These are phyloP conservation scores for Aphis gossypii DNA, from an alignment of 1,140 invertebrate species.

Conservation along the genomic window DNA sequence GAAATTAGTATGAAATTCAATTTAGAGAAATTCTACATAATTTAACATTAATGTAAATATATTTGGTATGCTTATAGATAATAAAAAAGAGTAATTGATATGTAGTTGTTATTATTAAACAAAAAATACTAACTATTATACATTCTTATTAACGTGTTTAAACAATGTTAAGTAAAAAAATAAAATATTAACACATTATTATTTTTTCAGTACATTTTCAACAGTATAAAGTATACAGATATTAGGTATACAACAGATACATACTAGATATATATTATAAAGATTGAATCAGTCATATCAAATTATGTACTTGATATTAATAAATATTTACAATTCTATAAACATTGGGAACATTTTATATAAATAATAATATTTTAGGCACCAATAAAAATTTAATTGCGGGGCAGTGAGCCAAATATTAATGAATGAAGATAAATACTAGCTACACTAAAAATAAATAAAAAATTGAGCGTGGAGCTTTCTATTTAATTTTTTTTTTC, in stretches of 20 bases:
- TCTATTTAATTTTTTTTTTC: constrained; percentile 23
- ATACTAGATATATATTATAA: neutral
- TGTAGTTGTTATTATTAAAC: neutral
- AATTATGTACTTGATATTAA: neutral
- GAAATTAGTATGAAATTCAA: neutral
- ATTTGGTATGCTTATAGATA: neutral
- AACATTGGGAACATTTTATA: neutral
- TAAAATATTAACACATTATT: neutral
- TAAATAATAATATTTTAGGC: neutral
- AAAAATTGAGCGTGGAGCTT: constrained; percentile 6
- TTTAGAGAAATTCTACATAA: neutral
- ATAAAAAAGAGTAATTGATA: neutral
- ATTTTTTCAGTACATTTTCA: neutral
- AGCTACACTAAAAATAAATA: constrained; percentile 41
- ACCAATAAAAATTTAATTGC: constrained; percentile 10
- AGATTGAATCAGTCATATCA: neutral
- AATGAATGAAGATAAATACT: neutral
- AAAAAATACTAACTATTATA: neutral
- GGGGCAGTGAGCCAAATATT: constrained; percentile 2
- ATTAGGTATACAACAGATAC: neutral
- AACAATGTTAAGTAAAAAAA: neutral
- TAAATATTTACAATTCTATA: neutral
- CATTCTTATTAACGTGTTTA: neutral
- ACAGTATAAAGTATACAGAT: neutral
- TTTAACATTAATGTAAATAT: neutral